phyloP scores from a whole-genome alignment of 2,113 vertebrate species.

The Apus apus region DNA sequence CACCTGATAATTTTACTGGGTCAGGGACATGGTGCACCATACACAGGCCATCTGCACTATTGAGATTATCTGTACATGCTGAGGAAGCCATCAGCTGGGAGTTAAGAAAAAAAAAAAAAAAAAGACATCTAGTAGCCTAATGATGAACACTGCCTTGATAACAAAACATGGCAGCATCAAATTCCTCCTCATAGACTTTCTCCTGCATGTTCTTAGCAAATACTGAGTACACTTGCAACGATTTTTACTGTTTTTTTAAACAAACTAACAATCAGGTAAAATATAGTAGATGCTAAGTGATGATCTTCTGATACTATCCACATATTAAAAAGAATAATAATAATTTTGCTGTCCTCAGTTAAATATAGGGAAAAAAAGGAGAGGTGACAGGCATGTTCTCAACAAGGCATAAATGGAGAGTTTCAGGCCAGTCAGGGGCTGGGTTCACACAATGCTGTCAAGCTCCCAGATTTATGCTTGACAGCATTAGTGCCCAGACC shows the following conservation, averaged over 20 bases:
- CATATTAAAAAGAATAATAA: neutral
- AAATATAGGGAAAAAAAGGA: neutral
- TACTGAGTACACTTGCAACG: neutral
- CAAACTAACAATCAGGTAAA: neutral
- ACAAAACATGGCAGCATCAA: neutral
- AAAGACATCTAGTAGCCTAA: neutral
- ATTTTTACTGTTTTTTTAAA: neutral
- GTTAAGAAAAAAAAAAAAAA: neutral
- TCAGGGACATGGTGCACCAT: neutral
- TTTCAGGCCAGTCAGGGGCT: constrained; percentile 35
- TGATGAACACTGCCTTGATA: neutral
- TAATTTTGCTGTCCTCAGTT: neutral
- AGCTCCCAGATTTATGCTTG: constrained; percentile 58
- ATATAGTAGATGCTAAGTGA: neutral
- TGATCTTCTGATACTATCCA: neutral
- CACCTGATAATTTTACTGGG: neutral
- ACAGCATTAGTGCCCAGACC: constrained; percentile 54
- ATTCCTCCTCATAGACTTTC: neutral
- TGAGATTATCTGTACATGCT: neutral
- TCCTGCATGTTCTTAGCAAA: neutral
- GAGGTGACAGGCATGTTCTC: neutral
- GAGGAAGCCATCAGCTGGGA: neutral
- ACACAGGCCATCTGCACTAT: neutral
- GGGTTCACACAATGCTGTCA: constrained; percentile 49
- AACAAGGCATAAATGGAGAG: neutral